Conservation (phyloP, 2,797 vertebrate genomes). For the Aythya fuligula region DNA sequence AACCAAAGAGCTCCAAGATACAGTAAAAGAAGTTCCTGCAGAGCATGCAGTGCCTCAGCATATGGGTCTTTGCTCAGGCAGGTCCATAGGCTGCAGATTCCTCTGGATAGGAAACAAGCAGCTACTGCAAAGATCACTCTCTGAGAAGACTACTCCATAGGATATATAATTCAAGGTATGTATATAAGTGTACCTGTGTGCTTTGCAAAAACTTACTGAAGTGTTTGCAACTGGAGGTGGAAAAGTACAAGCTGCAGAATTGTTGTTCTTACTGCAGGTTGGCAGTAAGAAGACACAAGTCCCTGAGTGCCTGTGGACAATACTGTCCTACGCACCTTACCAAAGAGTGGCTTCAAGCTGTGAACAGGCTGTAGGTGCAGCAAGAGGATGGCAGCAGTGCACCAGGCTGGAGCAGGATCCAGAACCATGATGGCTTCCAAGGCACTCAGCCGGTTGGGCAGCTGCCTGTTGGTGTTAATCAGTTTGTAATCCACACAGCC, state of each 20-base stretch:
- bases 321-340: fast-evolving
- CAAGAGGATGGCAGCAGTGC: not conserved
- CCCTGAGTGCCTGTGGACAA: fast-evolving
- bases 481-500: not conserved
- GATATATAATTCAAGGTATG: fast-evolving
- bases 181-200: fast-evolving
- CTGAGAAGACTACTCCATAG: not conserved
- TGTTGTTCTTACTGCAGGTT: no score
- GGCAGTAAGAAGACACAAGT: not conserved
- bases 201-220: fast-evolving
- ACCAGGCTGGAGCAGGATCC: fast-evolving
- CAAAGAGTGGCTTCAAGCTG: fast-evolving
- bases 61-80: fast-evolving
- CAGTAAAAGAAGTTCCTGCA: not conserved
- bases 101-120: not conserved
- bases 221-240: not conserved
- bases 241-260: not conserved
- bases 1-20: not conserved
- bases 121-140: not conserved
- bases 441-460: fast-evolving
- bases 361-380: fast-evolving
- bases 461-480: not conserved
- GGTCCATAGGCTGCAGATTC: not conserved
- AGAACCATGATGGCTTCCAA: not conserved
- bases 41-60: fast-evolving